Percentiles rank a stretch among this genome's conserved stretches.
phyloP scores from a whole-genome alignment of 2,797 vertebrate species.

The Esox lucius region DNA sequence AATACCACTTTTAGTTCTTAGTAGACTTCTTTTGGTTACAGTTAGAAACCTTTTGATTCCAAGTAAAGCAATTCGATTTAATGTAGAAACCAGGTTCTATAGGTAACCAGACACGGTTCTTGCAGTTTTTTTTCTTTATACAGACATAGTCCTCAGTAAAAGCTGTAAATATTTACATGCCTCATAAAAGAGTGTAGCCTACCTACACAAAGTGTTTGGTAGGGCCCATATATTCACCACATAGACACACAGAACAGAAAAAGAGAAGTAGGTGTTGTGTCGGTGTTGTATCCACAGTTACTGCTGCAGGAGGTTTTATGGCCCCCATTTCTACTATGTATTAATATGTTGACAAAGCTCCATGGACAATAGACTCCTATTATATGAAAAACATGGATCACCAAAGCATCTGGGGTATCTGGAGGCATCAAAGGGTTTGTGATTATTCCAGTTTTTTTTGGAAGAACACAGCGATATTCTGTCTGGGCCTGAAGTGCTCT shows the following conservation, averaged over 20 bases:
- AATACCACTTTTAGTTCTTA: too few species aligned
- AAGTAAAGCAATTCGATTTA: too few species aligned
- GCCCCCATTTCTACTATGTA: constrained; percentile 48
- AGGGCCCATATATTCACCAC: not conserved
- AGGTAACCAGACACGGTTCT: too few species aligned
- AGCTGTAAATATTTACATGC: not conserved
- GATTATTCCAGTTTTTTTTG: constrained; percentile 42
- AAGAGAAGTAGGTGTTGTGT: constrained; percentile 32
- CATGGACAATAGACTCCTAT: constrained; percentile 48
- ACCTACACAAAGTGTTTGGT: not conserved
- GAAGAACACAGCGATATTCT: constrained; percentile 39
- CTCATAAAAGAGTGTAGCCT: not conserved
- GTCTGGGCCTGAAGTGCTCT: constrained; percentile 30
- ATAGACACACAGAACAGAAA: constrained; percentile 5
- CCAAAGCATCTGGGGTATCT: constrained; percentile 42
- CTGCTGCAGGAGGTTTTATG: constrained; percentile 49
- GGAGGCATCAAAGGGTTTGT: constrained; percentile 47
- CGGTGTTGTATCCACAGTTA: constrained; percentile 32
- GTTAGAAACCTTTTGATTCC: too few species aligned
- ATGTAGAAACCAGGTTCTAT: too few species aligned
- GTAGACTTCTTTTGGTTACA: too few species aligned
- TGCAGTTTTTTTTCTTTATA: too few species aligned
- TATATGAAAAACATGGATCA: constrained; percentile 66
- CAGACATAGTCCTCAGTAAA: too few species aligned
- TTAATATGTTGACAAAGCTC: constrained; percentile 63